Evolutionary conservation across 2,113 vertebrate species (phyloP), one percentile per base, ranked within the genome.

Genomic region (Mobula birostris): DNA sequence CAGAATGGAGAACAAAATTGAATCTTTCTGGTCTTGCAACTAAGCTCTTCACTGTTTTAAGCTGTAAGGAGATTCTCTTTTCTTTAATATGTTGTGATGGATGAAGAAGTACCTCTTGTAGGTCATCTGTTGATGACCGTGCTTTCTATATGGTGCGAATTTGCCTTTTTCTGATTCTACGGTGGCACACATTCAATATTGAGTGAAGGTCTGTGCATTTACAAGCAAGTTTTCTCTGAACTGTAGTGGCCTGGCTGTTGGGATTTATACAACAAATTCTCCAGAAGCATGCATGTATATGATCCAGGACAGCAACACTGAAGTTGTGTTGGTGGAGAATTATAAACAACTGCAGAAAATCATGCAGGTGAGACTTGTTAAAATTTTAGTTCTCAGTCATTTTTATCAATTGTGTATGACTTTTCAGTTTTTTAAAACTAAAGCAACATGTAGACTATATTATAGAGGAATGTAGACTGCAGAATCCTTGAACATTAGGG

Each of bases 181-280:
- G 6, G 29, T n/a, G 9, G 12, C 29, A 56, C 58, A 88, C 8
- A 19, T 40, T 24, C 68, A 24, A 19, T 40, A 36, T 63, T 92
- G 32, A 29, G 19, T 92, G 32, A 40, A 72, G 40, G 11, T 48
- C 40, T 40, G 7, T 72, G 17, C 8, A 40, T 72, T 36, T 72
- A 92, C 40, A 61, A 94, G 40, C 36, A 27, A 8, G 94, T 29
- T 36, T 40, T 94, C 70, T 94, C 94, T 95, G 82, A 95, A n/a
- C 85, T 66, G 58, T 70, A 97, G 97, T 56, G 97, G 97, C 29
- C 94, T 97, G 79, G 96, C 96, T 14, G 79, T 95, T 0, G 97
- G 97, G 63, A 97, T 97, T 94, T 97, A 97, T 95, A 96, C 97
- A 0, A 97, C 97, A 94, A 97, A 97, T 95, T 96, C 96, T 0